Base-by-base conservation (phyloP, 2,888 invertebrate genomes). In the Azorinus chamasolen region DNA sequence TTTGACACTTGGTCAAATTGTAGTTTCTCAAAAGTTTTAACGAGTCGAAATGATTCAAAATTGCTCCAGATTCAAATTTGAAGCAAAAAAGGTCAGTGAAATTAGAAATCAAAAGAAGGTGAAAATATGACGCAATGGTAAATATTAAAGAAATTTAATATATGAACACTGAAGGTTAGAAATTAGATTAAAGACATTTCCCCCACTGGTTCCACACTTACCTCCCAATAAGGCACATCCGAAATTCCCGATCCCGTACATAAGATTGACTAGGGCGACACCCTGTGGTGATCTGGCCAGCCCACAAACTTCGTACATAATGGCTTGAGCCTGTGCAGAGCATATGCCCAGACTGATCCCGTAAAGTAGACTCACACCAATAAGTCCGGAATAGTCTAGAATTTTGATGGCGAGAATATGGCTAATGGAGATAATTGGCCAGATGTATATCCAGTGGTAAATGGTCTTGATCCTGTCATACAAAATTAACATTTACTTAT, bases 361-460 rank as follows among this genome's bases (percentile, higher is more conserved):
- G 39, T 79, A 70, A 22, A 79, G 37, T 12, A 79, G 14, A 45
- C 70, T 66, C 2, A 66, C 53, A 8, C 39, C 63, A n/a, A 79
- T 50, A 8, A 79, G 27, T 12, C 58, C 51, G 62, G 53, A 64
- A 24, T 71, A 66, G 18, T 51, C 46, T 12, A 12, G 51, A 3
- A 74, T 16, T 12, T 63, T 57, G 14, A 74, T 22, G 5, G 71
- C 43, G 8, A 79, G 39, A 16, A 41, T 25, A 37, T 79, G 79
- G 12, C 51, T 45, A 1, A 46, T 46, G 10, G 68, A 74, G 10
- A 74, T 61, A 16, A 71, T 18, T 1, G 74, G 74, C 5, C 55
- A 37, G 3, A 74, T 14, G 54, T 74, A 79, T 1, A 79, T 37
- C 79, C 79, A 79, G 46, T 79, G 79, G 25, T 74, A 68, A 25